phyloP scores from a whole-genome alignment of 2,888 invertebrate species.

The Phorcus lineatus region DNA sequence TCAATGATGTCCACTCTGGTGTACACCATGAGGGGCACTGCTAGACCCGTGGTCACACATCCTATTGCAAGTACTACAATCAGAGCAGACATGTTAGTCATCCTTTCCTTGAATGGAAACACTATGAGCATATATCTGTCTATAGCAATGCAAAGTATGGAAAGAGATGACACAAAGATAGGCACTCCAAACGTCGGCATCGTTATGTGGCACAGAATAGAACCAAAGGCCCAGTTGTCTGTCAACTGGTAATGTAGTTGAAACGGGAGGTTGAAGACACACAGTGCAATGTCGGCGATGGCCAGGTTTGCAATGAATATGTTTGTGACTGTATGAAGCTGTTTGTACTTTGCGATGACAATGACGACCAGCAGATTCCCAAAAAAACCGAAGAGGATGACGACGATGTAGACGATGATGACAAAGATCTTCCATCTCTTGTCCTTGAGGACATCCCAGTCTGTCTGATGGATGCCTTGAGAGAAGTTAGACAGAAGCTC shows the following conservation, averaged over 20 bases:
- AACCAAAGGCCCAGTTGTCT: conserved; percentile 72
- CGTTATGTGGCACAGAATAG: conserved; percentile 67
- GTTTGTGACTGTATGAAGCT: conserved; percentile 71
- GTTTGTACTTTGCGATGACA: conserved; percentile 63
- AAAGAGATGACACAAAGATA: conserved; percentile 70
- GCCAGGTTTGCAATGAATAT: conserved; percentile 72
- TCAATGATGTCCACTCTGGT: conserved; percentile 55
- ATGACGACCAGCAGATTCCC: conserved; percentile 70
- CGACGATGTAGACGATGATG: conserved; percentile 65
- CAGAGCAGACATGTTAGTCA: conserved; percentile 62
- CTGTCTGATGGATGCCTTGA: conserved; percentile 52
- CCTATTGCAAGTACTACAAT: conserved; percentile 56
- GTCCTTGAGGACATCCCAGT: conserved; percentile 63
- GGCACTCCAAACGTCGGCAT: conserved; percentile 73
- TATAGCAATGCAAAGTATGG: conserved; percentile 72
- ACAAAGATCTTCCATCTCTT: conserved; percentile 64
- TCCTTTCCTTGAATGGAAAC: conserved; percentile 66
- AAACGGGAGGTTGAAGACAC: conserved; percentile 71
- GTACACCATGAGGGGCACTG: conserved; percentile 70
- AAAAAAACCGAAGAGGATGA: conserved; percentile 68
- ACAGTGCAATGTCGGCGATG: conserved; percentile 70
- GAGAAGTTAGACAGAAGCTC: conserved; percentile 54
- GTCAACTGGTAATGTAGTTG: conserved; percentile 73
- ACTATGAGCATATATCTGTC: conserved; percentile 74
- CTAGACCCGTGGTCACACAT: conserved; percentile 59